Percentiles rank a stretch among this genome's conserved stretches.
Evolutionary conservation across 2,797 vertebrate species (phyloP).

Genomic region (Anguilla obscura): DNA sequence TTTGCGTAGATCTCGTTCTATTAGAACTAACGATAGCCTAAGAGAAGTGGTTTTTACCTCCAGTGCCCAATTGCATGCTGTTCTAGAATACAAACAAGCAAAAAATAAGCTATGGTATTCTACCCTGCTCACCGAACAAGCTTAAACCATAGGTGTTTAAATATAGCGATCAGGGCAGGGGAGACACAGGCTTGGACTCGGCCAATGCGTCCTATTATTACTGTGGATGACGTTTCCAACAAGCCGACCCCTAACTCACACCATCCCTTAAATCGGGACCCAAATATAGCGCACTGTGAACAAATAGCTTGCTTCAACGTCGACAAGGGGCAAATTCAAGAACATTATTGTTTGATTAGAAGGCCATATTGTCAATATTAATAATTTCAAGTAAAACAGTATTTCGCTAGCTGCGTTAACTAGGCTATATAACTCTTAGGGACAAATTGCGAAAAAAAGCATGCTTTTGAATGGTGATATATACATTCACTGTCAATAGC

Average conservation of each 20-base stretch:
- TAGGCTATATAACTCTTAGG: background rate
- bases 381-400: background rate
- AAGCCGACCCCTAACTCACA: background rate
- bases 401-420: background rate
- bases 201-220: conserved; percentile 2
- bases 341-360: background rate
- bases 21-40: background rate
- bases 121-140: background rate
- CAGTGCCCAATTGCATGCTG: background rate
- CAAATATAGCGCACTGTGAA: background rate
- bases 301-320: background rate
- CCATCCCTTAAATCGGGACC: background rate
- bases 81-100: background rate
- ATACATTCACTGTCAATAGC: background rate
- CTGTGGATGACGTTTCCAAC: background rate
- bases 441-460: background rate
- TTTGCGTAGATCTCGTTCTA: background rate
- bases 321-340: background rate
- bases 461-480: background rate
- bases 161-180: conserved; percentile 9
- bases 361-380: background rate
- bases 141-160: conserved; percentile 24
- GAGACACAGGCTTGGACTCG: background rate
- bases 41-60: background rate
- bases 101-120: conserved; percentile 3